Conservation (phyloP, 2,797 vertebrate species). For the Mormyrops attenuatus region DNA sequence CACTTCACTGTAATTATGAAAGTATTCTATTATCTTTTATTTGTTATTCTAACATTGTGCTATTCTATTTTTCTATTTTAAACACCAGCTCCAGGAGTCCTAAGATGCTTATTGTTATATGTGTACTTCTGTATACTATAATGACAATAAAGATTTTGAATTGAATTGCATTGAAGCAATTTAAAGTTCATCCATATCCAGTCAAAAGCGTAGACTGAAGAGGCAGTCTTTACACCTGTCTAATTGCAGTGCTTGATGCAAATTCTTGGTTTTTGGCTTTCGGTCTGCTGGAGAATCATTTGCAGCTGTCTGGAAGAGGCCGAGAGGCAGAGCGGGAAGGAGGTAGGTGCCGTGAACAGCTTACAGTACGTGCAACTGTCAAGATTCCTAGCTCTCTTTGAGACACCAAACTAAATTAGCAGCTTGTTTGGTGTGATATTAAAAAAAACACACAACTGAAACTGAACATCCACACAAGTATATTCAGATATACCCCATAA, state of each 20-base stretch:
- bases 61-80: neutral
- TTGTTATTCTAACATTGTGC: neutral
- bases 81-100: neutral
- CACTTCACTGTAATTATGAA: neutral
- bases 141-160: neutral
- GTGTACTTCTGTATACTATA: neutral
- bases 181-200: neutral
- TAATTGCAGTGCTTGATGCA: neutral
- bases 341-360: neutral
- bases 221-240: neutral
- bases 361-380: neutral
- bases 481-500: neutral
- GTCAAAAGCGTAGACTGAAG: neutral
- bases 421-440: neutral
- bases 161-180: neutral
- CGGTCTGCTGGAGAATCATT: neutral
- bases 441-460: neutral
- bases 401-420: neutral
- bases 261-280: neutral
- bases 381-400: neutral
- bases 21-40: neutral
- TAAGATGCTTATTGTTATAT: neutral
- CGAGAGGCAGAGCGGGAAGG: neutral
- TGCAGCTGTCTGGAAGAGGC: neutral
- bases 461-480: neutral